A percentile compares a stretch with the other conserved stretches of the same genome.
phyloP scores from a whole-genome alignment of 2,113 vertebrate genomes.

The Hyperopisus bebe region DNA sequence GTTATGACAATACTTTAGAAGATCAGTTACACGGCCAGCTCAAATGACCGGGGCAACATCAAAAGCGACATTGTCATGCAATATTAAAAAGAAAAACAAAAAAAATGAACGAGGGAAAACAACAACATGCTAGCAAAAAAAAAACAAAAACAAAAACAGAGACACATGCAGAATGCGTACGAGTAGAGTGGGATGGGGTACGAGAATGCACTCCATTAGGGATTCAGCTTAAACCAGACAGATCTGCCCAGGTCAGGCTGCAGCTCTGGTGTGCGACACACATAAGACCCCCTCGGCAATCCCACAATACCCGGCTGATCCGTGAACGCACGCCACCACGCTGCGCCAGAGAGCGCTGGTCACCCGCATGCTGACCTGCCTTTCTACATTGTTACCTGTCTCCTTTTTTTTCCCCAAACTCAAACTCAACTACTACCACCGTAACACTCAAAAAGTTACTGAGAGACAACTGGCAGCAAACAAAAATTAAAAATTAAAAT shows the following conservation, averaged over 20 bases:
- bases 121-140: too few species aligned
- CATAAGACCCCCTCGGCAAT: slow-evolving; percentile 50
- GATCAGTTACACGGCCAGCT: background rate
- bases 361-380: slow-evolving; percentile 65
- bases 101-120: background rate
- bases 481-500: slow-evolving; percentile 13
- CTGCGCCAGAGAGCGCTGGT: slow-evolving; percentile 60
- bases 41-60: background rate
- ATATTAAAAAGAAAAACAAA: background rate
- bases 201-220: background rate
- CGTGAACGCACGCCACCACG: slow-evolving; percentile 51
- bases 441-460: slow-evolving; percentile 1
- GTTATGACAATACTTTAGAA: background rate
- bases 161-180: background rate
- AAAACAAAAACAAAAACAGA: background rate
- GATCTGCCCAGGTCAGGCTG: slow-evolving; percentile 45
- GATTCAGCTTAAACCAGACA: background rate
- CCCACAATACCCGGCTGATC: slow-evolving; percentile 67
- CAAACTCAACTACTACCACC: slow-evolving; percentile 31
- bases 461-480: background rate
- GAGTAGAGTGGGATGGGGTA: too few species aligned
- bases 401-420: slow-evolving; percentile 43
- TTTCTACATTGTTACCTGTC: slow-evolving; percentile 39
- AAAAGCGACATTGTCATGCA: background rate
- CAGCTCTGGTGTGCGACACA: slow-evolving; percentile 38